phyloP scores from a whole-genome alignment of 2,888 invertebrate species.

The Alsophila aescularia region DNA sequence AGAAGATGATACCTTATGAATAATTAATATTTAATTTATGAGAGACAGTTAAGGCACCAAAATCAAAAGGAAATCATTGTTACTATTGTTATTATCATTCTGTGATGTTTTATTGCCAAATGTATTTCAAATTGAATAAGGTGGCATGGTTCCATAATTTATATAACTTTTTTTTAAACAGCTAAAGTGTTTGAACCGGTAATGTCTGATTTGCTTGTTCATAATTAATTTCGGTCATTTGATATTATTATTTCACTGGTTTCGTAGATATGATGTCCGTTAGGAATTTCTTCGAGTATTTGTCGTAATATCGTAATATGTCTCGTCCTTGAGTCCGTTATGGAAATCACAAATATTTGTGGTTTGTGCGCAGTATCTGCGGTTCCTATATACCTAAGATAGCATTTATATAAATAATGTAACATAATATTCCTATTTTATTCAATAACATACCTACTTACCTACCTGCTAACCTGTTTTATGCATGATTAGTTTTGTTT shows the following conservation, averaged over 20 bases:
- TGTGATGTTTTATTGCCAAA: conserved; percentile 28
- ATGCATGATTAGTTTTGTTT: neutral
- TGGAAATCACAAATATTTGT: neutral
- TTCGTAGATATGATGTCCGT: neutral
- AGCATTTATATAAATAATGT: neutral
- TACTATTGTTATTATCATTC: neutral
- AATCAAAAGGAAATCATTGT: conserved; percentile 20
- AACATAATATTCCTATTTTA: neutral
- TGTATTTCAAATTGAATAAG: conserved; percentile 23
- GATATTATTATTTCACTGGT: neutral
- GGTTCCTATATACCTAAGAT: conserved; percentile 4
- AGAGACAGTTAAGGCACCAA: neutral
- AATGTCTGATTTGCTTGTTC: neutral
- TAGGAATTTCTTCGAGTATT: neutral
- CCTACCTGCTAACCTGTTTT: neutral
- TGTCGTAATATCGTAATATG: neutral
- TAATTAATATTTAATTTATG: neutral
- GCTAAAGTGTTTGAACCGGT: neutral
- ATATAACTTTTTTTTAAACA: neutral
- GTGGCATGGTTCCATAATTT: conserved; percentile 16
- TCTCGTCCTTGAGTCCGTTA: neutral
- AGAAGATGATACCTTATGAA: too few species aligned
- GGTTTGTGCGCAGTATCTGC: neutral
- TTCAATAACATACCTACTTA: neutral
- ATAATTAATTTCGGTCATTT: neutral